A percentile compares a stretch with the other conserved stretches of the same genome.
Evolutionary conservation across 2,113 vertebrate genomes (phyloP).

Genomic region (Lates calcarifer): DNA sequence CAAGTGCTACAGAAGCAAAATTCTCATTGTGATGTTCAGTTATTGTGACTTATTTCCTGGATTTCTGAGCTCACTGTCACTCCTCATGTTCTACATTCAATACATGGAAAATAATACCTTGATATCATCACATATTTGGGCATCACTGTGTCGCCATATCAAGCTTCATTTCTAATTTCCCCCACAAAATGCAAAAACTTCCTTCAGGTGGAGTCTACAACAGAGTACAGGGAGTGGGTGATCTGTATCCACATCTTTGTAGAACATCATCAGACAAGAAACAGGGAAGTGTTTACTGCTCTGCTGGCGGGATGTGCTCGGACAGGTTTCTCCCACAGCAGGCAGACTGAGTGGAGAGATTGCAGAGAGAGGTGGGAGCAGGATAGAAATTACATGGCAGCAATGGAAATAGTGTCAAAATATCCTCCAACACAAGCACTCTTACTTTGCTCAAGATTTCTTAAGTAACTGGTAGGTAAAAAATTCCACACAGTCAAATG

Average conservation of each 20-base stretch:
- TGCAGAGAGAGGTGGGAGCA: constrained; percentile 34
- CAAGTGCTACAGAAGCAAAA: background rate
- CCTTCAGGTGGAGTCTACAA: background rate
- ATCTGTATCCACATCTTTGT: constrained; percentile 45
- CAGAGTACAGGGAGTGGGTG: constrained; percentile 36
- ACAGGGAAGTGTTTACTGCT: constrained; percentile 45
- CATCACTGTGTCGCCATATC: constrained; percentile 21
- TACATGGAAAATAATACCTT: background rate
- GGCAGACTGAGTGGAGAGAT: constrained; percentile 22
- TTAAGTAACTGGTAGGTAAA: background rate
- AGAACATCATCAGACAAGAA: constrained; percentile 51
- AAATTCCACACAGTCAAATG: background rate
- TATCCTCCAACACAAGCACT: constrained; percentile 12
- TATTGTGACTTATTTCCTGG: constrained; percentile 23
- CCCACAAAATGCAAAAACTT: constrained; percentile 14
- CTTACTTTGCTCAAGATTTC: background rate
- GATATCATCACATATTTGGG: constrained; percentile 18
- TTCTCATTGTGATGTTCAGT: constrained; percentile 23
- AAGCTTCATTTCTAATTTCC: constrained; percentile 30
- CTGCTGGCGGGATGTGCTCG: constrained; percentile 46
- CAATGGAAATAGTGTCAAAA: constrained; percentile 17
- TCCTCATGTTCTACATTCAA: constrained; percentile 8
- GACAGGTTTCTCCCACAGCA: constrained; percentile 56
- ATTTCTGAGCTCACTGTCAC: constrained; percentile 7
- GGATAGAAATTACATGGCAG: constrained; percentile 19